Percentiles rank a stretch among this genome's conserved stretches.
Evolutionary conservation across 2,113 vertebrate genomes (phyloP).

Genomic region (Tachycineta bicolor): DNA sequence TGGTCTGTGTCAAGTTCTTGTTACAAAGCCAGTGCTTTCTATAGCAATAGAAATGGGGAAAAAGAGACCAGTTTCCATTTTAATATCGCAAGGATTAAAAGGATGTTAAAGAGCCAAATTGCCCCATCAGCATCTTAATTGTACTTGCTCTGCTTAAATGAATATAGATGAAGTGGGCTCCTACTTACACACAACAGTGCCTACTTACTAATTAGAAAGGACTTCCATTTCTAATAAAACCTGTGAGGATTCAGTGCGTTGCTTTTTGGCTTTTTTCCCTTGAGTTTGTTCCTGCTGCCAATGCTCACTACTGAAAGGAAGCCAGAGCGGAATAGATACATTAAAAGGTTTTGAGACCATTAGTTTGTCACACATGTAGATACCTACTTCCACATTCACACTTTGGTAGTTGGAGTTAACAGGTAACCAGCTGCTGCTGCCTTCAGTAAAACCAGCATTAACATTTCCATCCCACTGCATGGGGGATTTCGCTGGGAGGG

Average conservation of each 20-base stretch:
- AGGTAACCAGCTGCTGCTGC: constrained; percentile 86
- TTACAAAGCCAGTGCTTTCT: not conserved
- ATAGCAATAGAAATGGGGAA: not conserved
- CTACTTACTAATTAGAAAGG: not conserved
- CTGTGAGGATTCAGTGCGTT: not conserved
- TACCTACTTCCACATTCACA: constrained; percentile 89
- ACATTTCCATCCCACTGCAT: constrained; percentile 89
- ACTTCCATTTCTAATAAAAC: not conserved
- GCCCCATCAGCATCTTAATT: not conserved
- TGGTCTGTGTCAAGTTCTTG: not conserved
- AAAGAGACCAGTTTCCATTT: not conserved
- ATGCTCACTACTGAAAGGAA: not conserved
- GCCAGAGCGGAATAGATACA: not conserved
- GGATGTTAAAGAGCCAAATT: not conserved
- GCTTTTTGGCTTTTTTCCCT: not conserved
- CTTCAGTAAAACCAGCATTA: constrained; percentile 88
- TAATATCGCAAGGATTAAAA: not conserved
- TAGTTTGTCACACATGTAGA: not conserved
- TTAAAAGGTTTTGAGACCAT: not conserved
- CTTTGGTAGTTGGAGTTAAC: constrained; percentile 78
- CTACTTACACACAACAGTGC: not conserved
- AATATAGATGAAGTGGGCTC: not conserved
- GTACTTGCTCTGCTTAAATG: not conserved
- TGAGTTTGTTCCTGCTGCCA: not conserved
- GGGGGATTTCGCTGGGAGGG: constrained; percentile 83